These are phyloP conservation scores for Lycocerus yunnanus DNA, from an alignment of 2,888 invertebrate genomes.

Conservation along the genomic window DNA sequence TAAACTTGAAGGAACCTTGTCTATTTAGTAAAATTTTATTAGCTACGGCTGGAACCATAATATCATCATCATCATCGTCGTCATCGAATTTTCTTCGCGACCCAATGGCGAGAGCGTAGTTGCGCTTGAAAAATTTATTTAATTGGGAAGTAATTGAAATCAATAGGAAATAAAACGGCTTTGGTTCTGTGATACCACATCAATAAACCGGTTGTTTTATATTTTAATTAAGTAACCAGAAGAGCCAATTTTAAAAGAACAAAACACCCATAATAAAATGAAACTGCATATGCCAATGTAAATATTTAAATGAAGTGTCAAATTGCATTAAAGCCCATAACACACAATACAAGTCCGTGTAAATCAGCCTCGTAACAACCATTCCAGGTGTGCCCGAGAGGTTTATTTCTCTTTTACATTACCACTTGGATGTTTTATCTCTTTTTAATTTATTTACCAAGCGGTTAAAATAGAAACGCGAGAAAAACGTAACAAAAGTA, in stretches of 20 bases:
- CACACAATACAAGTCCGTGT: conserved; percentile 46
- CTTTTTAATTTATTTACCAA: not conserved
- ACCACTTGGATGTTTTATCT: not conserved
- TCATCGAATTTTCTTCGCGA: too few relatives aligned
- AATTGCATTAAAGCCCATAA: conserved; percentile 47
- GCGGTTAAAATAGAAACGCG: conserved; percentile 1
- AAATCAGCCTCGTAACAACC: conserved; percentile 43
- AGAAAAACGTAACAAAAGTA: conserved; percentile 10
- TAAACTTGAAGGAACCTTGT: conserved; percentile 26
- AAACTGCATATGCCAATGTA: conserved; percentile 35
- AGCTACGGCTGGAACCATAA: too few relatives aligned
- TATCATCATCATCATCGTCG: too few relatives aligned
- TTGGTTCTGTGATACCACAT: not conserved
- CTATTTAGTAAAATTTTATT: conserved; percentile 5
- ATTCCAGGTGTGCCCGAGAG: conserved; percentile 33
- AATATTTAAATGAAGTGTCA: conserved; percentile 50
- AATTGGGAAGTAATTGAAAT: not conserved
- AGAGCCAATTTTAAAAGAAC: conserved; percentile 28
- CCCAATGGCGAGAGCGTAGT: not conserved
- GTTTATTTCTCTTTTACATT: conserved; percentile 21
- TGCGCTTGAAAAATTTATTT: not conserved
- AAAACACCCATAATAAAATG: conserved; percentile 33
- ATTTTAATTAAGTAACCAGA: conserved; percentile 33
- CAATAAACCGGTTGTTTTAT: conserved; percentile 31
- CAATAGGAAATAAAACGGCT: not conserved